phyloP scores from a whole-genome alignment of 1,140 invertebrate species.

The Drosophila orena region DNA sequence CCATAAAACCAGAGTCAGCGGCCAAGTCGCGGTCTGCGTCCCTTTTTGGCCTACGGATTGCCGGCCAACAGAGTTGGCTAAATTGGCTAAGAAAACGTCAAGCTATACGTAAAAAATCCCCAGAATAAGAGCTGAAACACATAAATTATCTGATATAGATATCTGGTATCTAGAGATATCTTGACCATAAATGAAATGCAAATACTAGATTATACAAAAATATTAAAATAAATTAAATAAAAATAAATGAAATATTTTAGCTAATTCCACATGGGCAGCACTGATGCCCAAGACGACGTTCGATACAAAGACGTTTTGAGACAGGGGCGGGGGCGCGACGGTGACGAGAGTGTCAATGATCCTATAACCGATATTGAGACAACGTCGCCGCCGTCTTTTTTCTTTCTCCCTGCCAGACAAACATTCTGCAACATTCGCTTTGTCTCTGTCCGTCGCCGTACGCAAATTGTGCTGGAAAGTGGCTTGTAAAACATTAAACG shows the following conservation, averaged over 20 bases:
- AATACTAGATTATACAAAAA: no score
- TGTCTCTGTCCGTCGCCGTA: conserved; percentile 40
- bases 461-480: conserved; percentile 78
- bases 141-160: no score
- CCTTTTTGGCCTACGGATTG: not conserved
- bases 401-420: not conserved
- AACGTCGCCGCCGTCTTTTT: conserved; percentile 20
- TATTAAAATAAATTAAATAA: no score
- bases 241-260: no score
- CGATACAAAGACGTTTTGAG: conserved; percentile 5
- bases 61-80: conserved; percentile 1
- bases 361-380: conserved; percentile 81
- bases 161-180: no score
- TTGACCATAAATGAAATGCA: no score
- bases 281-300: conserved; percentile 6
- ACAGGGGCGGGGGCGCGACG: conserved; percentile 43
- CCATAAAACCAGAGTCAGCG: conserved; percentile 56
- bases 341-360: conserved; percentile 78
- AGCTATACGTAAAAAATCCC: no score
- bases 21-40: conserved; percentile 27
- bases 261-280: not conserved
- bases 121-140: no score
- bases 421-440: not conserved
- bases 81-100: not conserved
- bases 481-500: conserved; percentile 81